Evolutionary conservation across 2,888 invertebrate genomes (phyloP), one percentile per base, ranked within the genome.

Genomic region (Odontocerum albicorne): DNA sequence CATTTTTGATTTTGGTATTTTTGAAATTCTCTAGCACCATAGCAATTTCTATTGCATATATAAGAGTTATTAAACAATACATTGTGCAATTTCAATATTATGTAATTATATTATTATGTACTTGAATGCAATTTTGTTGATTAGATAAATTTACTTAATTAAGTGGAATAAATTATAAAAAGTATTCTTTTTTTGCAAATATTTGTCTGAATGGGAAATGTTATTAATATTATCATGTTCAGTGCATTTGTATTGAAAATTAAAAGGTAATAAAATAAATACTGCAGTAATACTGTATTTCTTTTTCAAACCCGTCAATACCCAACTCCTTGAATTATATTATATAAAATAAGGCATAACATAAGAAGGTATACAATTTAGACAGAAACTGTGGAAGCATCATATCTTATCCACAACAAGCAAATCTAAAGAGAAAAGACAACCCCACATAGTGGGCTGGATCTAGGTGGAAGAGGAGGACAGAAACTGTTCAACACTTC

Each of bases 191-290:
- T 57, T 60, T 60, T 56, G 60, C 56, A 57, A 49, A 60, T 60
- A 60, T 55, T 55, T 55, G 47, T 47, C 47, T 45, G 33, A 44
- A 51, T 33, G 12, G 19, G 27, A 19, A 40, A 57, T 56, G 59
- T 55, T 56, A 53, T 60, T 59, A 49, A 22, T 38, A 49, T 31
- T 36, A 55, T 55, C 39, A 36, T 38, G 47, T 57, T 57, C 52
- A 52, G 51, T 57, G 57, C 52, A 52, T 60, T 60, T 60, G 60
- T 60, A 60, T 56, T 60, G 57, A 60, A 60, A 57, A 55, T 55
- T 55, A 43, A 38, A 55, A 53, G 49, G 27, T 55, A 55, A 55
- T 49, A n/a, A n/a, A n/a, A n/a, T n/a, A 55, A 49, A 55, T 39
- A 19, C 46, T 22, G 47, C 53, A 40, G 53, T 40, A 53, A 53